Evolutionary conservation across 2,888 invertebrate species (phyloP), one percentile per base, ranked within the genome.

Genomic region (Drosophila nr. medialis): DNA sequence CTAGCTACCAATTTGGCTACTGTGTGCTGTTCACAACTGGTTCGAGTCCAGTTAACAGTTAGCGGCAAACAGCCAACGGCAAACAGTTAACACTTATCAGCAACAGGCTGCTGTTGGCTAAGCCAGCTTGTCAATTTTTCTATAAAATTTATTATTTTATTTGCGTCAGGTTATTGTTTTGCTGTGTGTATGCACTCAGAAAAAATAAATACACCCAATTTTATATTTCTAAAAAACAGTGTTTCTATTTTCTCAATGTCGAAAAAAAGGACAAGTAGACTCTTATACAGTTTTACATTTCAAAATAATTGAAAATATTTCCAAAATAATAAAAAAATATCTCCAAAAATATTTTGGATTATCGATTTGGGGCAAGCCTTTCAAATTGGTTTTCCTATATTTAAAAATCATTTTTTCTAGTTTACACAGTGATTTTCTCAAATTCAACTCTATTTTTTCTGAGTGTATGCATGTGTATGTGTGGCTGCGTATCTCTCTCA

Each of bases 81-180:
- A 21, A 42, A 27, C 72, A 71, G 80, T 68, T 69, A 50, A n/a
- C 50, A 50, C 29, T 34, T 40, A 58, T 45, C 49, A 78, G 79
- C 63, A 80, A 72, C 90, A 77, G 75, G 72, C 77, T 74, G 83
- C 58, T 72, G 86, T 83, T 86, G 70, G 81, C 86, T 90, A 88
- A 90, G 89, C 89, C 74, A 70, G 73, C 89, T 86, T 88, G 87
- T 88, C 91, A 88, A 90, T 88, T 91, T 45, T 86, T 86, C 63
- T 90, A 80, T 63, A 88, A 86, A 91, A 88, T 88, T 88, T 88
- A 86, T 86, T 86, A 80, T 88, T 90, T 86, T 86, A 91, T 88
- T 88, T 88, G 90, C 83, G 89, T 83, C 90, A 89, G 86, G 84
- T 80, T 73, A 45, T 45, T 45, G 13, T 45, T 45, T 45, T 24